Base-by-base conservation (phyloP, 2,888 invertebrate species). In the Muschampia plurimacula region DNA sequence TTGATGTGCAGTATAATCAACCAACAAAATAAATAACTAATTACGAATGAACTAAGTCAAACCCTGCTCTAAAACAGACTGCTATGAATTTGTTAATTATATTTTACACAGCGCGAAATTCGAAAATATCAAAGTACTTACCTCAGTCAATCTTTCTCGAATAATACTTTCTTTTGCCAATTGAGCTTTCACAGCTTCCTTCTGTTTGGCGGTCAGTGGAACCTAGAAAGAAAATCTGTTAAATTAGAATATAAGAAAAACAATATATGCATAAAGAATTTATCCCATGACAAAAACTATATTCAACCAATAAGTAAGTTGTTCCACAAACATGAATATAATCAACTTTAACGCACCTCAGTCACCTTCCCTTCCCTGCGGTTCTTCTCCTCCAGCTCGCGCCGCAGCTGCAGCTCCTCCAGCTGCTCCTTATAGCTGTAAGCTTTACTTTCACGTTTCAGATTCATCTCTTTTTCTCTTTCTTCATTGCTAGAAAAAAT, bases 381-480 rank as follows among this genome's bases (percentile, higher is more conserved):
- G 69, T 96, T 96, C 88, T 98, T 98, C 80, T 98, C 98, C 80
- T 99, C 99, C 28, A 99, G 92, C 91, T 99, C 99, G 75, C 98
- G 96, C n/a, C 98, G 95, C 69, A 99, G 93, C 84, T 99, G 98
- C 78, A 98, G 89, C 87, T 99, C 99, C 83, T 99, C 99, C 83
- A 98, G 95, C 87, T 99, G 99, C 76, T 99, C 99, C 85, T 98
- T 98, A 88, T 98, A 99, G 76, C 98, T 98, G 89, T 99, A 99
- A 2, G 97, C 98, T 91, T 99, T 99, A 88, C 98, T 99, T 88
- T 99, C 99, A 15, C 99, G 95, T 89, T 98, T 98, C 87, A 99
- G 95, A 82, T 99, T 99, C 95, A 96, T 96, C 66, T 93, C 95
- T 49, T 89, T 90, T 77, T 78, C 71, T 49, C 71, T 90, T 77